phyloP scores from a whole-genome alignment of 2,113 vertebrate genomes.

The Serranochromis macrocephalus region DNA sequence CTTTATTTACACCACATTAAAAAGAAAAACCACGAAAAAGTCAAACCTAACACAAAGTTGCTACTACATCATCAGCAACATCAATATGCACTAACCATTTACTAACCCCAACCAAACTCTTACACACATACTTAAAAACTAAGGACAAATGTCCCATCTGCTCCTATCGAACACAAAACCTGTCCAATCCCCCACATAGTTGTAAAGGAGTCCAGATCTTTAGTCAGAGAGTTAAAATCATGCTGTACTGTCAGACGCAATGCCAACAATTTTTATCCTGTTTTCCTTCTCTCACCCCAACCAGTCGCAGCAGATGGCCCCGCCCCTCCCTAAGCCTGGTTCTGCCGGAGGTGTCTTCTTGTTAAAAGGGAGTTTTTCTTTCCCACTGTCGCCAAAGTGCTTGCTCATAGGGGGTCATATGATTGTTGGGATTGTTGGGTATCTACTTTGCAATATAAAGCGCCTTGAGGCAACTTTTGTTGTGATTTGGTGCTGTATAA shows the following conservation, averaged over 20 bases:
- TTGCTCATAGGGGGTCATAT: background rate
- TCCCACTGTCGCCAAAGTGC: background rate
- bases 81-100: background rate
- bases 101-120: background rate
- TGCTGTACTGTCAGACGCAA: background rate
- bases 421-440: no score
- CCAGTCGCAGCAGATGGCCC: background rate
- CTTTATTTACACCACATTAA: background rate
- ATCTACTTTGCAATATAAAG: no score
- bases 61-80: background rate
- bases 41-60: background rate
- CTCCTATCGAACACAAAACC: background rate
- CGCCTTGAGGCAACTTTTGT: no score
- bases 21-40: background rate
- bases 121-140: background rate
- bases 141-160: background rate
- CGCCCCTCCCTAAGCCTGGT: background rate
- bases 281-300: background rate
- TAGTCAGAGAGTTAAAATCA: background rate
- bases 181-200: background rate
- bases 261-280: background rate
- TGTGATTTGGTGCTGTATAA: no score
- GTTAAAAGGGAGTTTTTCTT: background rate
- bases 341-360: background rate
- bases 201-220: background rate